Evolutionary conservation across 2,113 vertebrate species (phyloP).

Genomic region (Fregata magnificens): DNA sequence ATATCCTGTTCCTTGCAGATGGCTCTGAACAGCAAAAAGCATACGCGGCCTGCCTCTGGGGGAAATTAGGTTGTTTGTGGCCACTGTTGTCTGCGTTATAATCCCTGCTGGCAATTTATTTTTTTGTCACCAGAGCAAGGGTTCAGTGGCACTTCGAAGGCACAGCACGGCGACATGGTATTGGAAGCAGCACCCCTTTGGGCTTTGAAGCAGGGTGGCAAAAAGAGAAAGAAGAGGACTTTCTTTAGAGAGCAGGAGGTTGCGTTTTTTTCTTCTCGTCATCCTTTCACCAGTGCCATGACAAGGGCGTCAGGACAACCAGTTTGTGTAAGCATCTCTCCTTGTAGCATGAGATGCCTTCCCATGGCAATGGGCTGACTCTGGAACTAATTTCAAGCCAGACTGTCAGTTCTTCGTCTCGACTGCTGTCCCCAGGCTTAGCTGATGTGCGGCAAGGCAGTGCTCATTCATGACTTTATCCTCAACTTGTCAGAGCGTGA

Average conservation of each 20-base stretch:
- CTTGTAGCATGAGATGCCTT: neutral
- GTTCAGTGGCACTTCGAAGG: neutral
- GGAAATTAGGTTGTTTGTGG: slow-evolving; percentile 36
- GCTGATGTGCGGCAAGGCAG: neutral
- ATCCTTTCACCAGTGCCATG: neutral
- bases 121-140: neutral
- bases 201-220: neutral
- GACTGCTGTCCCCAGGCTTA: neutral
- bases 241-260: neutral
- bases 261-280: neutral
- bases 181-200: neutral
- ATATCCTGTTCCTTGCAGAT: slow-evolving; percentile 50
- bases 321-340: neutral
- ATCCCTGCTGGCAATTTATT: neutral
- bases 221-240: neutral
- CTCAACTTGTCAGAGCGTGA: neutral
- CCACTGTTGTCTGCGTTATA: neutral
- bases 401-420: neutral
- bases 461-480: neutral
- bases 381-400: neutral
- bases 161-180: neutral
- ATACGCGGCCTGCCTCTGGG: neutral
- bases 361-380: neutral
- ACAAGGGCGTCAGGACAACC: neutral
- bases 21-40: slow-evolving; percentile 36